Percentiles rank a stretch among this genome's conserved stretches.
phyloP scores from a whole-genome alignment of 2,888 invertebrate species.

The Tenthredo amoena region DNA sequence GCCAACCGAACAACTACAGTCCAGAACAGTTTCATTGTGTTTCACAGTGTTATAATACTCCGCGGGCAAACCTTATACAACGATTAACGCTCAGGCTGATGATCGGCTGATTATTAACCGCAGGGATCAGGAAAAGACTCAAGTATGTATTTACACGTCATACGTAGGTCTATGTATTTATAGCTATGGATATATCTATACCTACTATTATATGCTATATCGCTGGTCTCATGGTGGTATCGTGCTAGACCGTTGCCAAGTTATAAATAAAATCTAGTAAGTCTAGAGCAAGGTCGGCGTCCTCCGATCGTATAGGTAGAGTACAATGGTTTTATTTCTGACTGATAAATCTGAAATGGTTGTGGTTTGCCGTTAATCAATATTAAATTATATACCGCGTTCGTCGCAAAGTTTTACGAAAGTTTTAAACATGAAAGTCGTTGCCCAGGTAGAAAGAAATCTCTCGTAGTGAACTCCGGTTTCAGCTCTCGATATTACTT shows the following conservation, averaged over 20 bases:
- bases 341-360: neutral
- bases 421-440: conserved; percentile 29
- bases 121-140: conserved; percentile 22
- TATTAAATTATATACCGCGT: neutral
- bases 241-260: conserved; percentile 22
- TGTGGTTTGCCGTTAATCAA: neutral
- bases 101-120: neutral
- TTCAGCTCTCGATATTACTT: conserved; percentile 46
- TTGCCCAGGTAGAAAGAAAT: conserved; percentile 15
- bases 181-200: neutral
- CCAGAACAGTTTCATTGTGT: conserved; percentile 34
- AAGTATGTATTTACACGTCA: conserved; percentile 19
- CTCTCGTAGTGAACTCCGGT: conserved; percentile 37
- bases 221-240: neutral
- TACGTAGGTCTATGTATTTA: neutral
- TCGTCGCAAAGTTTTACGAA: neutral
- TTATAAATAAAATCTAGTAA: conserved; percentile 32
- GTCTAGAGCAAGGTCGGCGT: conserved; percentile 24
- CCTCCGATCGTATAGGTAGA: conserved; percentile 5
- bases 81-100: neutral
- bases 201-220: neutral
- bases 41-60: conserved; percentile 30
- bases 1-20: neutral
- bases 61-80: neutral
- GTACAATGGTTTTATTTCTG: neutral